These are phyloP conservation scores for Anser cygnoides DNA, from an alignment of 2,113 vertebrate genomes.

Conservation along the genomic window DNA sequence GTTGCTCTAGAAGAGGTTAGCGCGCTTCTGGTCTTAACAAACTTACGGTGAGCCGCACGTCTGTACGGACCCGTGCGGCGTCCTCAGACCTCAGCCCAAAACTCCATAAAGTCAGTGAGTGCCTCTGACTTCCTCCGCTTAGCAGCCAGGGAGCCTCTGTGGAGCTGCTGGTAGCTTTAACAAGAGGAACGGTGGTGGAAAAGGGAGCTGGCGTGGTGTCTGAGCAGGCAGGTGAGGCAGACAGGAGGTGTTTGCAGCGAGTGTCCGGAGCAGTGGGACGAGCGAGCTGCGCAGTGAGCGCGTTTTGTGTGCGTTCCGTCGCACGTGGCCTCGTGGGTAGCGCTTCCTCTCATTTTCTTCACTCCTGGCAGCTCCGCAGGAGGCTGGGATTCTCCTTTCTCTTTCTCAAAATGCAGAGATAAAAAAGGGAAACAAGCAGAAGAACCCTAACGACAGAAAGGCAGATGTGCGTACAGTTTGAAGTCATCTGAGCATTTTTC, in stretches of 20 bases:
- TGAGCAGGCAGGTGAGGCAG: background rate
- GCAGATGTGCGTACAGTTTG: constrained; percentile 6
- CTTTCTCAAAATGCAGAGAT: background rate
- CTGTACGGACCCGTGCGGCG: accelerated
- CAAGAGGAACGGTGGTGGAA: background rate
- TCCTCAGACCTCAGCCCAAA: background rate
- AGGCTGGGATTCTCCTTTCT: background rate
- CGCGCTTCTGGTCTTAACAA: background rate
- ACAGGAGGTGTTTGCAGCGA: background rate
- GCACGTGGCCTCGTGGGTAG: background rate
- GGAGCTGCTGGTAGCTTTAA: background rate
- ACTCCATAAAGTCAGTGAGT: background rate
- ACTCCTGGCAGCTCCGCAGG: background rate
- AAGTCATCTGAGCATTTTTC: constrained; percentile 64
- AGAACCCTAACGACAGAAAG: background rate
- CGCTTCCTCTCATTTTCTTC: background rate
- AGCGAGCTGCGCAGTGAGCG: background rate
- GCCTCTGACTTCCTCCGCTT: background rate
- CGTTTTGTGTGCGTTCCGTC: background rate
- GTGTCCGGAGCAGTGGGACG: background rate
- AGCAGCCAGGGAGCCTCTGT: background rate
- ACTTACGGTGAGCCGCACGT: background rate
- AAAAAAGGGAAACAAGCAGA: background rate
- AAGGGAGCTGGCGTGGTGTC: background rate
- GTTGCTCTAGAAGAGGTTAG: background rate